Percentiles rank a stretch among this genome's conserved stretches.
These are phyloP conservation scores for Aphidius gifuensis DNA, from an alignment of 1,140 invertebrate species.

Conservation along the genomic window DNA sequence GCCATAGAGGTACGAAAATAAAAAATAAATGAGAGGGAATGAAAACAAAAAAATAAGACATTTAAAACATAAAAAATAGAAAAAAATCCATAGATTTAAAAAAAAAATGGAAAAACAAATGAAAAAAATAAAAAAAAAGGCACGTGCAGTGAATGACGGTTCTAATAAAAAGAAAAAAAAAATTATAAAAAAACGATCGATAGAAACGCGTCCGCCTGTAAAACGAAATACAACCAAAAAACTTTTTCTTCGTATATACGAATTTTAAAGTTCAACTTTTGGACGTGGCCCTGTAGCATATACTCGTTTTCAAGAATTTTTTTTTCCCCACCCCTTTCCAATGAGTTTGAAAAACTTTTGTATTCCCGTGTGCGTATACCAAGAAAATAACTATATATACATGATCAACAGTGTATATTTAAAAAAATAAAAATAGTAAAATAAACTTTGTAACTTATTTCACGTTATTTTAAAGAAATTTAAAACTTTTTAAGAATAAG, in stretches of 20 bases:
- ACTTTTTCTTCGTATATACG: conserved; percentile 1
- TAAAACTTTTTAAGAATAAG: too few relatives aligned
- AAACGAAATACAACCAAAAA: conserved; percentile 12
- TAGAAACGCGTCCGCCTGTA: conserved; percentile 12
- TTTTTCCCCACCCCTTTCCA: background rate
- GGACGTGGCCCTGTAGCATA: conserved; percentile 1
- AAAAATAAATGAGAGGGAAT: background rate
- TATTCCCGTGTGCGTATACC: conserved; percentile 4
- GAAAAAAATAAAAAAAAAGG: too few relatives aligned
- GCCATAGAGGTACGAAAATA: background rate
- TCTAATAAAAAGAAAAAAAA: too few relatives aligned
- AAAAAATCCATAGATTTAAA: conserved; percentile 9
- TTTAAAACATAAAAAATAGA: background rate
- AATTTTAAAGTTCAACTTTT: conserved; percentile 13
- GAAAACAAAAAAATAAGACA: too few relatives aligned
- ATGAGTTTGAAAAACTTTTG: conserved; percentile 14
- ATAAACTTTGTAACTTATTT: too few relatives aligned
- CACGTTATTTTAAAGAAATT: too few relatives aligned
- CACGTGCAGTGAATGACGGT: too few relatives aligned
- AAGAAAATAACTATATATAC: too few relatives aligned
- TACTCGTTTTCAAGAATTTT: background rate
- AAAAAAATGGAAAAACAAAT: background rate
- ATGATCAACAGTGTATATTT: too few relatives aligned
- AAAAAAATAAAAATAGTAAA: too few relatives aligned
- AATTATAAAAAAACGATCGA: background rate